Evolutionary conservation across 1,140 invertebrate genomes (phyloP).

Genomic region (Mya arenaria): DNA sequence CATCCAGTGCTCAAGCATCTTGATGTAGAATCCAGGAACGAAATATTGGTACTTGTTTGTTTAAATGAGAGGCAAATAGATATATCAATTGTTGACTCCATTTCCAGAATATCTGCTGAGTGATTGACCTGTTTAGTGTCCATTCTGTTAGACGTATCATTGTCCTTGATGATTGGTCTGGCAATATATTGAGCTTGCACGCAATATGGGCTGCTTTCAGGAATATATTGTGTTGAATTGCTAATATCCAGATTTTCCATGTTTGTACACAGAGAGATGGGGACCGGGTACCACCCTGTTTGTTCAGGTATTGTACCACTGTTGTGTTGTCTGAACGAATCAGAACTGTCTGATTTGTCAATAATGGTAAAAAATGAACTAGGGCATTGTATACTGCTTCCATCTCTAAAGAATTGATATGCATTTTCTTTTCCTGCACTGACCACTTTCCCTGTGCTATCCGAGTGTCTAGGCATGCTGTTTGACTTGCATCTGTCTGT

Average conservation of each 20-base stretch:
- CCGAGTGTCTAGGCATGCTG: neutral
- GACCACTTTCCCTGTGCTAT: constrained; percentile 19
- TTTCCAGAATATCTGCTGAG: constrained; percentile 4
- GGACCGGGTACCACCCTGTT: constrained; percentile 2
- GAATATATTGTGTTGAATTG: neutral
- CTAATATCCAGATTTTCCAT: neutral
- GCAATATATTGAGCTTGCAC: constrained; percentile 2
- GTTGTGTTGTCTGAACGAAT: constrained; percentile 19
- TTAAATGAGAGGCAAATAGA: constrained; percentile 49
- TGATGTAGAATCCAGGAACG: constrained; percentile 38
- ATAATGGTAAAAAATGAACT: neutral
- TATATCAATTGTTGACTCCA: constrained; percentile 48
- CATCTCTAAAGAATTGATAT: constrained; percentile 36
- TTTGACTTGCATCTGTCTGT: constrained; percentile 35
- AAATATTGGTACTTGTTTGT: constrained; percentile 44
- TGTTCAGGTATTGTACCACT: constrained; percentile 30
- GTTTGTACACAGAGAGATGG: neutral
- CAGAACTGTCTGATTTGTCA: constrained; percentile 1
- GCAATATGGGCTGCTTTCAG: constrained; percentile 33
- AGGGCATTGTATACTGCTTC: constrained; percentile 37
- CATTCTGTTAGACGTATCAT: constrained; percentile 39
- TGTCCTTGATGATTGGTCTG: constrained; percentile 6
- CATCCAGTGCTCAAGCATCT: constrained; percentile 32
- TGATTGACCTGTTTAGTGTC: constrained; percentile 17
- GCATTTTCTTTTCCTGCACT: neutral